These are phyloP conservation scores for Marmota flaviventris DNA, from an alignment of 2,113 vertebrate genomes.

Conservation along the genomic window DNA sequence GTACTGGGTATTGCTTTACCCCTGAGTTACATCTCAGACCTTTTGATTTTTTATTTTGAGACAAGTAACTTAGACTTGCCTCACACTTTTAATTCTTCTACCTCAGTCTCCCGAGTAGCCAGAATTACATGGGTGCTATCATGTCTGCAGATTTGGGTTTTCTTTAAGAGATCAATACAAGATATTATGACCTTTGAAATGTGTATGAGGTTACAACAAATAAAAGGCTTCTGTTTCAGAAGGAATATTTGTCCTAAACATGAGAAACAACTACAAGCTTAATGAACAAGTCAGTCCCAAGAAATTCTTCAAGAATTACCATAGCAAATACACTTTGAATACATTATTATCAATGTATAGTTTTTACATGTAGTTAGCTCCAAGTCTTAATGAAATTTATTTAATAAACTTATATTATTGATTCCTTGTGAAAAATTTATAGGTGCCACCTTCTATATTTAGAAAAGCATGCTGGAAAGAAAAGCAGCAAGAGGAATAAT, in stretches of 20 bases:
- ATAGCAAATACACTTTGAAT: neutral
- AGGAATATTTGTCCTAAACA: neutral
- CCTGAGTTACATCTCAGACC: too few relatives aligned
- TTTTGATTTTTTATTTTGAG: too few relatives aligned
- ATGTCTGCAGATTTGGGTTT: neutral
- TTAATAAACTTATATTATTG: neutral
- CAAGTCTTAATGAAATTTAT: neutral
- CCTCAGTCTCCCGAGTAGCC: too few relatives aligned
- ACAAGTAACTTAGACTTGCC: too few relatives aligned
- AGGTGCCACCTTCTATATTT: neutral
- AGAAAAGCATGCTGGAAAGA: neutral
- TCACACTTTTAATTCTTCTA: too few relatives aligned
- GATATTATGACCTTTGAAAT: neutral
- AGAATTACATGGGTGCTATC: too few relatives aligned
- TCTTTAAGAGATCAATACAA: neutral
- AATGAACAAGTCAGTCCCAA: neutral
- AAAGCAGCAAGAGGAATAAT: neutral
- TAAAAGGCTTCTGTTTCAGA: neutral
- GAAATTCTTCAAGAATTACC: neutral
- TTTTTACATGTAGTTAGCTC: neutral
- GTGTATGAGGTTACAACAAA: neutral
- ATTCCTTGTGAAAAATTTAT: neutral
- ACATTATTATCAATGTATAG: neutral
- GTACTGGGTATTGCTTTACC: too few relatives aligned
- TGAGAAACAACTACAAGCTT: neutral